Evolutionary conservation across 2,888 invertebrate genomes (phyloP), one percentile per base, ranked within the genome.

Genomic region (Drosophila rubida): DNA sequence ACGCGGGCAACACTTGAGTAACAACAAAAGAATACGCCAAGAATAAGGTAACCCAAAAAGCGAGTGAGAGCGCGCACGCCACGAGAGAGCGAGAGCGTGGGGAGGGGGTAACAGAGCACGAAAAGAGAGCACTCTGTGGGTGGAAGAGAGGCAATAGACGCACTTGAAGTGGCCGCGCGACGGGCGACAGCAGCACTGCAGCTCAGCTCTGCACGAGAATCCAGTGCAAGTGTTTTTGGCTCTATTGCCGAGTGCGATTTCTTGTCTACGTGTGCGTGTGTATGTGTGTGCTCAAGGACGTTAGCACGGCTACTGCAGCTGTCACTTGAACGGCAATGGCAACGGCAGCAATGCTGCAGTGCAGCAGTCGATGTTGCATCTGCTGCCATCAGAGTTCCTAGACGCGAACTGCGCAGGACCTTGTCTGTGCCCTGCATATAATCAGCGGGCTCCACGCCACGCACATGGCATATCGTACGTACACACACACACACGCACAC

Each of bases 1-100:
- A 49, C 49, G 54, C 35, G 51, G 49, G 42, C 58, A 54, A 23
- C 76, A 86, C 84, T 80, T 62, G 60, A 74, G 67, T 54, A 41
- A 48, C 67, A 80, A 83, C 80, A 83, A 83, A 70, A 66, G 87
- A 61, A 59, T 66, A 57, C n/a, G 69, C 62, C 61, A 82, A 82
- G 83, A 79, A 84, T 86, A 88, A 82, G 83, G 83, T 83, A 88
- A 86, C 86, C 86, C 70, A 81, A 87, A 85, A 72, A 65, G 42
- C 27, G 23, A 42, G 41, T 7, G 5, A 23, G 19, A 30, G 22
- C n/a, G n/a, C n/a, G n/a, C n/a, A n/a, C n/a, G n/a, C n/a, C n/a
- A 22, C 3, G 44, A 41, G 54, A 22, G 61, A 37, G 16, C 5
- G 42, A 25, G 19, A 45, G 35, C 44, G 5, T 44, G 39, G 39